Evolutionary conservation across 2,888 invertebrate species (phyloP).

Genomic region (Ypsolopha scabrella): DNA sequence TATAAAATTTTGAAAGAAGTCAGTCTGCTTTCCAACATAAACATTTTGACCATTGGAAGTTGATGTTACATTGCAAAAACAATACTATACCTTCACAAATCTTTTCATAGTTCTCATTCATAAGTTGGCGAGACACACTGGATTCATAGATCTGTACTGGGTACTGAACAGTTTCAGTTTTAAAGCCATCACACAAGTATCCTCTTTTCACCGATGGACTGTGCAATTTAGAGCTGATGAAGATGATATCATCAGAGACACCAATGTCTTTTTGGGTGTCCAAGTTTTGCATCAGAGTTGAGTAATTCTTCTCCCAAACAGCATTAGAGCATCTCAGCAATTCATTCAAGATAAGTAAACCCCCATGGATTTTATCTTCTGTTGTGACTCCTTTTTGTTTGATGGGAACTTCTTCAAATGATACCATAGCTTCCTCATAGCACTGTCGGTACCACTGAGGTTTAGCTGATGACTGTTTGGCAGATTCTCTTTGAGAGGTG

Average conservation of each 20-base stretch:
- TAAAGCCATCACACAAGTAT: slow-evolving; percentile 56
- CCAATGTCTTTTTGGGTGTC: slow-evolving; percentile 56
- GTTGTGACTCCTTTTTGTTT: slow-evolving; percentile 84
- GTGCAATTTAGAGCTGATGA: slow-evolving; percentile 70
- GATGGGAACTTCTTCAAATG: slow-evolving; percentile 76
- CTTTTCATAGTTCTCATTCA: slow-evolving; percentile 85
- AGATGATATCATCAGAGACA: slow-evolving; percentile 67
- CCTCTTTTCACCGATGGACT: slow-evolving; percentile 70
- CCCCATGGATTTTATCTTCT: slow-evolving; percentile 94
- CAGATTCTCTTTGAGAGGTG: slow-evolving; percentile 95
- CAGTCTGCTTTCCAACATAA: too few relatives aligned
- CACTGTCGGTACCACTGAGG: slow-evolving; percentile 95
- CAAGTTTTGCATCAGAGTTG: slow-evolving; percentile 74
- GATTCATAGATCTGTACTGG: slow-evolving; percentile 83
- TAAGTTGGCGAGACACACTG: slow-evolving; percentile 84
- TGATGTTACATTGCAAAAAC: too few relatives aligned
- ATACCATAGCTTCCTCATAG: slow-evolving; percentile 88
- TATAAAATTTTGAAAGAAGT: too few relatives aligned
- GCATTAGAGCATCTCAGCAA: slow-evolving; percentile 91
- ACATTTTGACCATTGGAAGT: too few relatives aligned
- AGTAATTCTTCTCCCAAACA: slow-evolving; percentile 86
- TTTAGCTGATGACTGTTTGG: slow-evolving; percentile 89
- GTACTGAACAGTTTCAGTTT: slow-evolving; percentile 62
- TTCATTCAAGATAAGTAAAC: slow-evolving; percentile 93
- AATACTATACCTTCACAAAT: slow-evolving; percentile 72